Percentiles rank a stretch among this genome's conserved stretches.
Conservation (phyloP, 1,140 invertebrate genomes). For the Saxidomus purpurata region DNA sequence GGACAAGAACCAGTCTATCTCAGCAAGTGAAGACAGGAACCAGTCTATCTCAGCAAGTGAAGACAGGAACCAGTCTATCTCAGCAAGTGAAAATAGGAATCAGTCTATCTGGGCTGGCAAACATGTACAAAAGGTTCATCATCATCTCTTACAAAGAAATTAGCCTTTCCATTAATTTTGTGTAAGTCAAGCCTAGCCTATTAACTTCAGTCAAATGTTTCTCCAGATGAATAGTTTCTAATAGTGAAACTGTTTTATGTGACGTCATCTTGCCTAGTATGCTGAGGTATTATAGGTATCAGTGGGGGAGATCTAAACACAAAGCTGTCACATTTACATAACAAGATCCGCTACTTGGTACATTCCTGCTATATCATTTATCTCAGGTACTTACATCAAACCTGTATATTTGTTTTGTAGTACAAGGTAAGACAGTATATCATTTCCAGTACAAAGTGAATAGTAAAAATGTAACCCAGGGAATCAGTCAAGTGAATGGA, state of each 20-base stretch:
- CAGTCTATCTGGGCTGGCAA: too few species aligned
- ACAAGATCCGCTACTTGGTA: not conserved
- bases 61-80: too few species aligned
- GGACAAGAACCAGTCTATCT: too few species aligned
- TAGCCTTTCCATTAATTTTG: not conserved
- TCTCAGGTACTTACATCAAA: not conserved
- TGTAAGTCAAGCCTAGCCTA: not conserved
- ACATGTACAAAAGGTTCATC: too few species aligned
- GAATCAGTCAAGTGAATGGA: too few species aligned
- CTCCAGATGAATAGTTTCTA: not conserved
- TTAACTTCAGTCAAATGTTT: not conserved
- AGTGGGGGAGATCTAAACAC: not conserved
- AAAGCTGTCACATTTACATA: conserved; percentile 25
- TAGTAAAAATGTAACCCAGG: too few species aligned
- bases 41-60: too few species aligned
- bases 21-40: too few species aligned
- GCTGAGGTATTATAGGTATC: not conserved
- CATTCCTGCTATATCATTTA: not conserved
- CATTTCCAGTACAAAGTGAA: too few species aligned
- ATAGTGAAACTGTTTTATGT: too few species aligned
- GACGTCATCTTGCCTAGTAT: too few species aligned
- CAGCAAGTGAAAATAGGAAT: too few species aligned
- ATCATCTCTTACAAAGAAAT: not conserved
- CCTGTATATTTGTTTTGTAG: not conserved
- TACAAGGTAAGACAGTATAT: not conserved